Evolutionary conservation across 2,113 vertebrate species (phyloP).

Genomic region (Trogon melanurus): DNA sequence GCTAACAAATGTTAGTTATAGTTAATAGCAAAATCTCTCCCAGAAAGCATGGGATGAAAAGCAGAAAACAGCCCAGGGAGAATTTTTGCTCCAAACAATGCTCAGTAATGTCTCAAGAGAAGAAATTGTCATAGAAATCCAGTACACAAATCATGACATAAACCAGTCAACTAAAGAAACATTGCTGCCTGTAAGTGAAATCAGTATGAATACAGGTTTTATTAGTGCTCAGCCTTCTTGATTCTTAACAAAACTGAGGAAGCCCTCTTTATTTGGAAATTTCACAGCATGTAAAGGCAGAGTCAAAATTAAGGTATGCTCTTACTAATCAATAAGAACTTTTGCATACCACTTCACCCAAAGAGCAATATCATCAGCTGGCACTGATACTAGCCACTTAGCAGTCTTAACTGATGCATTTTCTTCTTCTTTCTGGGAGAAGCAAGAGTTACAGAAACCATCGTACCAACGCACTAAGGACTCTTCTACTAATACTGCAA

Average conservation of each 20-base stretch:
- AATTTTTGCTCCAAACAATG: conserved; percentile 17
- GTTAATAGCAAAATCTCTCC: conserved; percentile 8
- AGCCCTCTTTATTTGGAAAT: neutral
- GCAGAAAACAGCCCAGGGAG: neutral
- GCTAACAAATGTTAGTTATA: neutral
- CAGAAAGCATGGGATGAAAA: neutral
- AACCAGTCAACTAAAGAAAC: neutral
- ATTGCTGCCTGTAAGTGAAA: neutral
- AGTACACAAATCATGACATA: conserved; percentile 2
- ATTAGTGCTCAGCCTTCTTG: neutral
- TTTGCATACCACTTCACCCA: neutral
- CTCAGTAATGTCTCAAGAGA: conserved; percentile 16
- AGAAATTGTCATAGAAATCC: neutral
- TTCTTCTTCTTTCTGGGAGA: neutral
- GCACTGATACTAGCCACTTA: neutral
- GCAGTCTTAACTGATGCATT: neutral
- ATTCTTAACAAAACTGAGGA: neutral
- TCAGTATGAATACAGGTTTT: neutral
- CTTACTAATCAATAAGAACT: neutral
- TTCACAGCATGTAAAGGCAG: neutral
- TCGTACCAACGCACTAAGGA: neutral
- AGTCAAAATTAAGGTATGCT: neutral
- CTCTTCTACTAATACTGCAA: neutral
- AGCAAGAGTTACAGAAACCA: neutral
- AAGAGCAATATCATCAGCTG: neutral